phyloP scores from a whole-genome alignment of 2,797 vertebrate species.

The Cossypha caffra region DNA sequence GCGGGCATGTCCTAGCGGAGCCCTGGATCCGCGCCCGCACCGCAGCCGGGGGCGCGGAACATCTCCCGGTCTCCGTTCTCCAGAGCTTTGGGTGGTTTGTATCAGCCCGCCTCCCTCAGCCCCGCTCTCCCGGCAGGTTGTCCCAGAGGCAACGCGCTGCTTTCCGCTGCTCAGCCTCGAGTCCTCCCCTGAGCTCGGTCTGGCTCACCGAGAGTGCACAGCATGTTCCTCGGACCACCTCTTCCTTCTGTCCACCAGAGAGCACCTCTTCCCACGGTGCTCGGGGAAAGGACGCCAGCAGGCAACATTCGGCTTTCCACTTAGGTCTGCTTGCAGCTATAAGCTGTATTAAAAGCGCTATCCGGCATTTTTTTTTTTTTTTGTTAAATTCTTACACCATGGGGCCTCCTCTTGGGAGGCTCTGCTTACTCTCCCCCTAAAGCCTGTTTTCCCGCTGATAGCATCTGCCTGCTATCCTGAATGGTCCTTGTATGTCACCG shows the following conservation, averaged over 20 bases:
- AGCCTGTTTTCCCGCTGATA: not conserved
- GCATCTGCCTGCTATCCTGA: not conserved
- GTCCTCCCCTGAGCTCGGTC: not conserved
- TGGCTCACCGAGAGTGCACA: not conserved
- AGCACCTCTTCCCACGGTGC: not conserved
- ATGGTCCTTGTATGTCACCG: fast-evolving
- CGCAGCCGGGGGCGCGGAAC: not conserved
- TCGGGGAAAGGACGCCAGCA: not conserved
- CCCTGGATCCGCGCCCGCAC: fast-evolving
- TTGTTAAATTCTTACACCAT: fast-evolving
- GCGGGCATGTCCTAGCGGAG: not conserved
- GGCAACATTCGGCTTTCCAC: not conserved
- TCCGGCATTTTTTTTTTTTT: fast-evolving
- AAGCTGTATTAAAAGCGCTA: fast-evolving
- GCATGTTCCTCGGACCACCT: not conserved
- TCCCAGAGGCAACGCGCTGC: not conserved
- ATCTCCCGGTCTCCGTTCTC: fast-evolving
- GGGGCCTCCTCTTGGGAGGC: not conserved
- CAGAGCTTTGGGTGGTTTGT: not conserved
- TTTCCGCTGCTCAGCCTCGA: not conserved
- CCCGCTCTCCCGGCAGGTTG: fast-evolving
- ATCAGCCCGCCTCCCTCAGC: not conserved
- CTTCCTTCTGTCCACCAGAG: not conserved
- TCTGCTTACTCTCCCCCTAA: not conserved
- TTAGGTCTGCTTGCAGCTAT: not conserved